Conservation (phyloP, 2,888 invertebrate species). For the Caenorhabditis sp. region DNA sequence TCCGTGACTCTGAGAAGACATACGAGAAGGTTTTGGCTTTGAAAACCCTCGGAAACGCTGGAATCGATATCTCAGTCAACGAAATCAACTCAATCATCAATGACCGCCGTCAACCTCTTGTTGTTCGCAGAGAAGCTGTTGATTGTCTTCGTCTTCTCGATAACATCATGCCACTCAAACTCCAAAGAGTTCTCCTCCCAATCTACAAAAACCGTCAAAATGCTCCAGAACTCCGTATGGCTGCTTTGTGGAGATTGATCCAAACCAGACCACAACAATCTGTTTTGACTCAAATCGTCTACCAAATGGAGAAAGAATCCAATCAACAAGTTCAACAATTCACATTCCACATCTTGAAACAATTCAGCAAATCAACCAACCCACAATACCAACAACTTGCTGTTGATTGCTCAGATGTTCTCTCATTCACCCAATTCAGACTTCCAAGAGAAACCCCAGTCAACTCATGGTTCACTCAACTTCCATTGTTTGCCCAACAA, state of each 20-base stretch:
- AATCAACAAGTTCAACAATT: constrained; percentile 58
- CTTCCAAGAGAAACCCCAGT: constrained; percentile 32
- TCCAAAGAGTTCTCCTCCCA: constrained; percentile 60
- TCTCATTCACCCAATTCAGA: constrained; percentile 33
- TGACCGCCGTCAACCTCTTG: constrained; percentile 43
- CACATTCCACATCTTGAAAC: constrained; percentile 51
- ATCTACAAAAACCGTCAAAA: constrained; percentile 59
- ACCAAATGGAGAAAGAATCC: constrained; percentile 48
- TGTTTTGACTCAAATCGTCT: constrained; percentile 59
- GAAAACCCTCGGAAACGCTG: constrained; percentile 68
- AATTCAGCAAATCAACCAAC: constrained; percentile 42
- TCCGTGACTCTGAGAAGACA: constrained; percentile 38
- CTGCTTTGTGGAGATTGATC: constrained; percentile 58
- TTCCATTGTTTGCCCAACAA: constrained; percentile 48
- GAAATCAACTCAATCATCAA: constrained; percentile 63
- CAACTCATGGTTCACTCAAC: constrained; percentile 23
- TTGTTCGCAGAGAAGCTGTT: constrained; percentile 62
- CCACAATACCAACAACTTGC: constrained; percentile 30
- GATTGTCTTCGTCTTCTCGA: constrained; percentile 58
- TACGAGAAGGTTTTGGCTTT: constrained; percentile 64
- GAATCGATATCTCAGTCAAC: constrained; percentile 55
- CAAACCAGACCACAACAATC: constrained; percentile 51
- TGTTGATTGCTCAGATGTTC: constrained; percentile 2
- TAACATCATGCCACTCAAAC: constrained; percentile 44
- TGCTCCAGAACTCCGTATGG: constrained; percentile 58